phyloP scores from a whole-genome alignment of 2,113 vertebrate genomes.

The Ia io region DNA sequence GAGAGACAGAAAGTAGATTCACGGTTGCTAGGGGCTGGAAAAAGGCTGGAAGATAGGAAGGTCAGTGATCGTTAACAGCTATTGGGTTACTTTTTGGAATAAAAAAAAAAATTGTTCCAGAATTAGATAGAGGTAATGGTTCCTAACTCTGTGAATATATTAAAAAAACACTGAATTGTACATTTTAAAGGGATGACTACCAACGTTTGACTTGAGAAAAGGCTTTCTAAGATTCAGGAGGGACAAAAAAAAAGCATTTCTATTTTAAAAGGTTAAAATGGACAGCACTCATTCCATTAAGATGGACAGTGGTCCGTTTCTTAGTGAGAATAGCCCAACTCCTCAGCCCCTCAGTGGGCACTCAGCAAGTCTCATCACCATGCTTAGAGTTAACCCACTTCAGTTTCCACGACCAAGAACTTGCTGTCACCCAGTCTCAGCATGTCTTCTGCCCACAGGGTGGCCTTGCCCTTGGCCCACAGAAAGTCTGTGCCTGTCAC shows the following conservation, averaged over 20 bases:
- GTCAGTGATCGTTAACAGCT: neutral
- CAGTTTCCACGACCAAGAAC: neutral
- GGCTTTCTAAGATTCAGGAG: neutral
- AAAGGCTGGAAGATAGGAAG: neutral
- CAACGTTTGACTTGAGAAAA: neutral
- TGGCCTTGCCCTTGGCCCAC: neutral
- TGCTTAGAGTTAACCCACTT: neutral
- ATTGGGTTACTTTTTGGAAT: neutral
- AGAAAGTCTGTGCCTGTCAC: neutral
- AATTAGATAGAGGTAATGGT: neutral
- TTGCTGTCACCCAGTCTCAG: neutral
- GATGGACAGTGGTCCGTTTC: neutral
- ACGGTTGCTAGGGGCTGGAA: neutral
- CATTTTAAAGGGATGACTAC: neutral
- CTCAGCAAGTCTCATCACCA: neutral
- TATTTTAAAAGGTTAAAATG: neutral
- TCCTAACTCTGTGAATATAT: neutral
- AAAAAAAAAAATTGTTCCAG: neutral
- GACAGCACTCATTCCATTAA: neutral
- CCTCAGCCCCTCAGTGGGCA: neutral
- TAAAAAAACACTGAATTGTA: neutral
- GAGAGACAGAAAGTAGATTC: neutral
- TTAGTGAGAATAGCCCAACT: neutral
- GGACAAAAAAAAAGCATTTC: neutral
- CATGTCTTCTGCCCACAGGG: neutral